Conservation (phyloP, 2,888 invertebrate species). For the Ectobius pallidus region DNA sequence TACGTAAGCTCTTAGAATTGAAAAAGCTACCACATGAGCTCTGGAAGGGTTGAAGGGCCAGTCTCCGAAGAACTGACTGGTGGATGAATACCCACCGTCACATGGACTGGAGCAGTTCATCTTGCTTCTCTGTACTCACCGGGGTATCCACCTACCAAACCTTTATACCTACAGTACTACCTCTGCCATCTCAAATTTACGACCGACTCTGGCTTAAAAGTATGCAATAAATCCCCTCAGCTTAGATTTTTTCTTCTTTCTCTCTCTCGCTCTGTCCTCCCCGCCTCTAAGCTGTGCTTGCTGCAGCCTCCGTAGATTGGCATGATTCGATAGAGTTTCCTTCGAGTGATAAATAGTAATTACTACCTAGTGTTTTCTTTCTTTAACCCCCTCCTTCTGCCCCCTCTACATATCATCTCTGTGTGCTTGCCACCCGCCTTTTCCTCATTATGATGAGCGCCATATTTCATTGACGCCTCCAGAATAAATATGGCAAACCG, state of each 20-base stretch:
- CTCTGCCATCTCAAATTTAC: constrained; percentile 55
- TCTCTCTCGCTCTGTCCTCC: constrained; percentile 14
- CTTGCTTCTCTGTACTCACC: constrained; percentile 37
- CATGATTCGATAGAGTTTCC: constrained; percentile 46
- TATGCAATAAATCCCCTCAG: constrained; percentile 56
- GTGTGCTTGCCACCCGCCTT: constrained; percentile 35
- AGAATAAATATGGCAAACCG: constrained; percentile 44
- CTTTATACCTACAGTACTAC: constrained; percentile 31
- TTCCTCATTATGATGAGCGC: constrained; percentile 45
- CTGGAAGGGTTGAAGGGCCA: constrained; percentile 29
- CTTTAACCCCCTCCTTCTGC: constrained; percentile 28
- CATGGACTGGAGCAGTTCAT: constrained; percentile 33
- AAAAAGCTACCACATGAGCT: too few species aligned
- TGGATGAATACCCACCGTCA: constrained; percentile 37
- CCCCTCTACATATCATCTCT: constrained; percentile 28
- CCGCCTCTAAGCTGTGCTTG: constrained; percentile 29
- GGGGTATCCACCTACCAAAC: constrained; percentile 24
- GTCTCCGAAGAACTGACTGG: constrained; percentile 32
- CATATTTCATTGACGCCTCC: constrained; percentile 45
- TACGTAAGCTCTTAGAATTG: too few species aligned
- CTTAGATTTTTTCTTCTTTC: constrained; percentile 37
- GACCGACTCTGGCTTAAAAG: constrained; percentile 58
- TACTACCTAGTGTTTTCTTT: constrained; percentile 44
- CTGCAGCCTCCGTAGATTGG: constrained; percentile 43
- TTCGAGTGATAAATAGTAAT: constrained; percentile 45